A percentile compares a stretch with the other conserved stretches of the same genome.
phyloP scores from a whole-genome alignment of 2,797 vertebrate genomes.

The Crenuchus spilurus region DNA sequence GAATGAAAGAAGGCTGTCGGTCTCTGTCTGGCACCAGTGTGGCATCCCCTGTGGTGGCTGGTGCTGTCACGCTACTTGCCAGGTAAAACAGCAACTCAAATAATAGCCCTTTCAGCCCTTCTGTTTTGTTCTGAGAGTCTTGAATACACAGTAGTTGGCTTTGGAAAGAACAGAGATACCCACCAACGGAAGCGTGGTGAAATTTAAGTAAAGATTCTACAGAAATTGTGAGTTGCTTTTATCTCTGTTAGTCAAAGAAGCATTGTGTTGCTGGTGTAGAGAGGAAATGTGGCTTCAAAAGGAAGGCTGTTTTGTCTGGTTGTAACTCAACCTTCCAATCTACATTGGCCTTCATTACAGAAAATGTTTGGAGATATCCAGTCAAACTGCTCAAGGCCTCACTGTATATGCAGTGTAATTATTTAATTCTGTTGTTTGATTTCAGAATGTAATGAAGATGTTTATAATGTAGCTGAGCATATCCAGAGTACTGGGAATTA shows the following conservation, averaged over 20 bases:
- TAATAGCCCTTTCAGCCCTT: not conserved
- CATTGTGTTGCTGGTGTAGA: not conserved
- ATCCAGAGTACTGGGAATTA: too few relatives aligned
- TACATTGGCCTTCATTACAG: conserved; percentile 8
- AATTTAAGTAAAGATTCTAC: not conserved
- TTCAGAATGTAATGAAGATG: not conserved
- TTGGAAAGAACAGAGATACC: not conserved
- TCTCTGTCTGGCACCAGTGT: conserved; percentile 97
- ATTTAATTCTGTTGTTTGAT: not conserved
- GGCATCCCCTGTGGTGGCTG: conserved; percentile 96
- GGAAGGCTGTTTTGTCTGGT: conserved; percentile 18
- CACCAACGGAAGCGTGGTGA: not conserved
- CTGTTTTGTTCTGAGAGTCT: not conserved
- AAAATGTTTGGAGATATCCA: conserved; percentile 1
- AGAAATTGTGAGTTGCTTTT: not conserved
- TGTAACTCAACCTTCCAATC: not conserved
- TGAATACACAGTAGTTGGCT: not conserved
- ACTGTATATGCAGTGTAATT: not conserved
- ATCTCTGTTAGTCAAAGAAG: not conserved
- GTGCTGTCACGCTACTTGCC: conserved; percentile 92
- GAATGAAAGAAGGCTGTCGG: conserved; percentile 96
- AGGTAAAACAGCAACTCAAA: conserved; percentile 76
- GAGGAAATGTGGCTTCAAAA: not conserved
- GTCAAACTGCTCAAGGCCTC: not conserved
- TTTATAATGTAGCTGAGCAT: too few relatives aligned